phyloP scores from a whole-genome alignment of 1,140 invertebrate species.

The Galleria mellonella region DNA sequence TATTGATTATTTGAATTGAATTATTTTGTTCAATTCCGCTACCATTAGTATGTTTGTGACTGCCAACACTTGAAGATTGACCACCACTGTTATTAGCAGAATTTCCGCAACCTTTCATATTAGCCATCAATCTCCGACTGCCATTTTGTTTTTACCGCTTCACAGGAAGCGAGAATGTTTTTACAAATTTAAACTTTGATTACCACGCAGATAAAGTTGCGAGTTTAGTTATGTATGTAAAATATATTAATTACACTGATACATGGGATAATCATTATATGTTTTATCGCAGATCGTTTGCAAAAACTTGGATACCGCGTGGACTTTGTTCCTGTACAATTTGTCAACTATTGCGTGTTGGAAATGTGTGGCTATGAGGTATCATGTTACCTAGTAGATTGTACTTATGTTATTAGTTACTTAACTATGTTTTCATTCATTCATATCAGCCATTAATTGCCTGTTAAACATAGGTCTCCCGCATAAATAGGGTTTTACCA shows the following conservation, averaged over 20 bases:
- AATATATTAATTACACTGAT: not conserved
- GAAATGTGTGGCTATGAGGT: slow-evolving; percentile 57
- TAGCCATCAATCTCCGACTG: no score
- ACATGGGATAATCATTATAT: not conserved
- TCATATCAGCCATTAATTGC: no score
- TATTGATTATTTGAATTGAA: not conserved
- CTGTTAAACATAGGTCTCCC: no score
- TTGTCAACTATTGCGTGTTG: slow-evolving; percentile 43
- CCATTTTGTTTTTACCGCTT: not conserved
- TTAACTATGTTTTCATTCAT: no score
- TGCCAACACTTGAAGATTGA: no score
- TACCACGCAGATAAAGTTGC: not conserved
- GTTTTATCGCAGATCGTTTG: slow-evolving; percentile 34
- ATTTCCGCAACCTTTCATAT: no score
- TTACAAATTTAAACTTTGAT: no score
- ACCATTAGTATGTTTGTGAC: no score
- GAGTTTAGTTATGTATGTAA: not conserved
- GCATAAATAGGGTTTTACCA: no score
- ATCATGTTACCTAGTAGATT: no score
- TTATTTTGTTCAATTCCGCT: no score
- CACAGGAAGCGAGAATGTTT: not conserved
- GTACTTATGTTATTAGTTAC: not conserved
- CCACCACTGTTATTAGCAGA: no score
- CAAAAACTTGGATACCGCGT: slow-evolving; percentile 45
- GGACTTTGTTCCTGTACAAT: slow-evolving; percentile 35